A percentile compares a stretch with the other conserved stretches of the same genome.
These are phyloP conservation scores for Sycophaga agraensis DNA, from an alignment of 1,140 invertebrate species.

Conservation along the genomic window DNA sequence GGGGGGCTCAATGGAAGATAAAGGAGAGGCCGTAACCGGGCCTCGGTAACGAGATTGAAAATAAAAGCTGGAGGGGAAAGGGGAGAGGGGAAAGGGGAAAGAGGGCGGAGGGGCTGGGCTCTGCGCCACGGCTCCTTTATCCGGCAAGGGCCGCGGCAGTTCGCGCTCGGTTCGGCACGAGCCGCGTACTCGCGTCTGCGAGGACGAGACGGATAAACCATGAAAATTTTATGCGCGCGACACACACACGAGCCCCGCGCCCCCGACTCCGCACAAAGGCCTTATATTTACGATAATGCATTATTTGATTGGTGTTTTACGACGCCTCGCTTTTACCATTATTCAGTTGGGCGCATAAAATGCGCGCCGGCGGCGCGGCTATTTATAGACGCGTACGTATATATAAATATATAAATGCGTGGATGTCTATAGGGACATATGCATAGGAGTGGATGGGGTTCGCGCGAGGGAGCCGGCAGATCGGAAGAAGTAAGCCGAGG, in stretches of 20 bases:
- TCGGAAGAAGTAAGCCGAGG: neutral
- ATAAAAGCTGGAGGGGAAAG: neutral
- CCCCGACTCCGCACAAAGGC: neutral
- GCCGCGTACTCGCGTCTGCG: too few species aligned
- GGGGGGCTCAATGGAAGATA: neutral
- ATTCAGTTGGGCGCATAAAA: constrained; percentile 33
- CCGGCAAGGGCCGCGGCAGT: neutral
- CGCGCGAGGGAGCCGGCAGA: neutral
- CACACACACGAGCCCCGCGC: constrained; percentile 1
- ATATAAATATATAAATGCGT: too few species aligned
- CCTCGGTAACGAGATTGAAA: constrained; percentile 8
- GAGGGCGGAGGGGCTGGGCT: too few species aligned
- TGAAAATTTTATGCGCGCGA: constrained; percentile 34
- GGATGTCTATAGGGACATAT: too few species aligned
- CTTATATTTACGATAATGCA: constrained; percentile 45
- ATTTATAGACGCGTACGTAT: neutral
- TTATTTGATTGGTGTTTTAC: constrained; percentile 45
- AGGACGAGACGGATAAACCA: neutral
- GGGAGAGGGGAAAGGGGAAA: too few species aligned
- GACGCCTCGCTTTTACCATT: constrained; percentile 40
- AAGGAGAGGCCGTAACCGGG: neutral
- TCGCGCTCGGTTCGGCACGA: neutral
- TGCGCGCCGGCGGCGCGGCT: neutral
- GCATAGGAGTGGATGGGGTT: neutral
- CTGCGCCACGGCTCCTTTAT: neutral